Percentiles rank a stretch among this genome's conserved stretches.
Evolutionary conservation across 53 echinoderm and acorn worm genomes (phyloP).

Genomic region (Holothuria scabra): DNA sequence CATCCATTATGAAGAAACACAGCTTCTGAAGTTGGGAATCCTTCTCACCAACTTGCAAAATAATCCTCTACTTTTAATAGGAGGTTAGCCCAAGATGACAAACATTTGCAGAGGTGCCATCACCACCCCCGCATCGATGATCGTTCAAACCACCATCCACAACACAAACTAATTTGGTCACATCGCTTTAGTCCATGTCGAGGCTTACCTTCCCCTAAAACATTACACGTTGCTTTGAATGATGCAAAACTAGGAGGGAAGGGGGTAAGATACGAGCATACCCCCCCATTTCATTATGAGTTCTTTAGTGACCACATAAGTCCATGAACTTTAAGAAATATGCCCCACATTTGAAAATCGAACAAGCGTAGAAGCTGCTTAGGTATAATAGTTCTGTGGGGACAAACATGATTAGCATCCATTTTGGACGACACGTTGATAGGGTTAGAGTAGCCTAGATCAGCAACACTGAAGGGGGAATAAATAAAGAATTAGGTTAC

Average conservation of each 20-base stretch:
- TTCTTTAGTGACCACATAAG: neutral
- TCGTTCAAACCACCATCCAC: constrained; percentile 7
- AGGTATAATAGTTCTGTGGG: constrained; percentile 32
- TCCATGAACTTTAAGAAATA: constrained; percentile 8
- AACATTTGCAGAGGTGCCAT: no score
- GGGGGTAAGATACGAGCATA: no score
- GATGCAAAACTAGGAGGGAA: no score
- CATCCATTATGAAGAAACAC: no score
- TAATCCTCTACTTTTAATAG: no score
- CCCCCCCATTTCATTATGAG: neutral
- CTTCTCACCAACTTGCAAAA: no score
- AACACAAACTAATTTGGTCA: neutral
- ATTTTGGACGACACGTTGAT: constrained; percentile 32
- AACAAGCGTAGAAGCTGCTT: neutral
- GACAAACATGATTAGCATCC: constrained; percentile 5
- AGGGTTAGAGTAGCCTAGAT: constrained; percentile 35
- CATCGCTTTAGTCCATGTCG: constrained; percentile 4
- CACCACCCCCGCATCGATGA: neutral
- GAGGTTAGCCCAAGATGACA: no score
- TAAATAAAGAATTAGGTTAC: constrained; percentile 20
- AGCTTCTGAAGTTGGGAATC: no score
- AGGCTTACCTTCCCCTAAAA: constrained; percentile 10
- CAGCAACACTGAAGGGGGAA: constrained; percentile 40
- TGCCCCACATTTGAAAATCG: constrained; percentile 12
- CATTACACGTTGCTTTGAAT: neutral